Base-by-base conservation (phyloP, 2,113 vertebrate species). In the Thunnus maccoyii region DNA sequence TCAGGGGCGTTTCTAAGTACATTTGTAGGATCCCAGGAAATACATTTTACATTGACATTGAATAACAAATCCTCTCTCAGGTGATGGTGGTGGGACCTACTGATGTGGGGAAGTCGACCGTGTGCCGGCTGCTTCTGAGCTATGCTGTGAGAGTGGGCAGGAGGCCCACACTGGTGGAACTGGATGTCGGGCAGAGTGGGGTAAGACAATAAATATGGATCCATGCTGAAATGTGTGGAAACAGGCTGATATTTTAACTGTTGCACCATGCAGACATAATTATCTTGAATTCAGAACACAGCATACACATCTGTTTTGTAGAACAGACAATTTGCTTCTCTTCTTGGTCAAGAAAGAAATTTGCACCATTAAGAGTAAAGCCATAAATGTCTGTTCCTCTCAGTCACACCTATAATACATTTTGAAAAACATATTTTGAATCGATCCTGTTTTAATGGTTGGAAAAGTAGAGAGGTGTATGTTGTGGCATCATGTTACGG, bases 31-130 rank as follows among this genome's bases (percentile, higher is more conserved):
- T 60, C n/a, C 4, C 10, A 30, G 0, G 54, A 20, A 64, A 54
- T 56, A 3, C 0, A 27, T 60, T 50, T 74, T 48, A 1, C 13
- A 25, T 52, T 65, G 22, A 68, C 3, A 0, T 1, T 54, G 1
- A 61, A 16, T 65, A 6, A 64, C 69, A 8, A 3, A 50, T 67
- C 3, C 14, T 32, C 46, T 55, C 62, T 63, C 82, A 96, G 95
- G 98, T 99, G 80, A 98, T 99, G 97, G 97, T 99, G 5, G 98
- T 98, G 91, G 98, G 25, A 92, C 98, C 98, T 30, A 97, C 97
- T 0, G 98, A 99, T 20, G 98, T 99, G 85, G 98, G 98, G 62
- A 99, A 99, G 87, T 96, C 97, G 2, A 99, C 98, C 0, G 95
- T 99, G 58, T 97, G 97, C 64, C 95, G 97, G 13, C 63, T 99